A percentile compares a stretch with the other conserved stretches of the same genome.
Conservation (phyloP, 2,888 invertebrate species). For the Theretra japonica region DNA sequence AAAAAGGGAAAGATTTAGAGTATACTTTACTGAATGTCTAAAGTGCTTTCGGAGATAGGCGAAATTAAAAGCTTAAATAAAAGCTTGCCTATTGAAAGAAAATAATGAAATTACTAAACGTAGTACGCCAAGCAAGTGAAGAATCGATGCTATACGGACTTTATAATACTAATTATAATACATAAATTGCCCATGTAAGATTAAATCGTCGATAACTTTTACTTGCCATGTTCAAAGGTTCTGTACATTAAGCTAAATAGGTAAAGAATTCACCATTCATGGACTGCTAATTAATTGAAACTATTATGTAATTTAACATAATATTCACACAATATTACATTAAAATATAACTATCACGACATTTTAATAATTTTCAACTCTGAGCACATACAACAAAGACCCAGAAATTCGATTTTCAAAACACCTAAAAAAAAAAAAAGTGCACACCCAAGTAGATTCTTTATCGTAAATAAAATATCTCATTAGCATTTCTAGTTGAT, state of each 20-base stretch:
- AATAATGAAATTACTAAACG: too few species aligned
- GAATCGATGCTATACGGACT: too few species aligned
- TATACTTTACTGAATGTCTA: too few species aligned
- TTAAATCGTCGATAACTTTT: not conserved
- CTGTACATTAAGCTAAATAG: not conserved
- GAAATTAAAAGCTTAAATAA: too few species aligned
- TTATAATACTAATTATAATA: too few species aligned
- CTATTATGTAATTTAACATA: too few species aligned
- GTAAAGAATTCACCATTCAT: not conserved
- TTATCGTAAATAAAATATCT: conserved; percentile 27
- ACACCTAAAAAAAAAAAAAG: not conserved
- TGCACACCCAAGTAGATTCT: not conserved
- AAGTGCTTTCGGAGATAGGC: too few species aligned
- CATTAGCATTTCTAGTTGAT: conserved; percentile 33
- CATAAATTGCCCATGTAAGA: not conserved
- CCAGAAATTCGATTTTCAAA: not conserved
- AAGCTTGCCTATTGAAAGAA: too few species aligned
- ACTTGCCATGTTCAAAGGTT: not conserved
- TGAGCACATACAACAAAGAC: not conserved
- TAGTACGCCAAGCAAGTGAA: too few species aligned
- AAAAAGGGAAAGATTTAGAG: too few species aligned
- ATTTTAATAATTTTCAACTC: not conserved
- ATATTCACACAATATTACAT: too few species aligned
- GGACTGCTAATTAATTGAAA: too few species aligned
- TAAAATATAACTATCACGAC: not conserved